These are phyloP conservation scores for Apodemus speciosus DNA, from an alignment of 2,113 vertebrate species.

Conservation along the genomic window DNA sequence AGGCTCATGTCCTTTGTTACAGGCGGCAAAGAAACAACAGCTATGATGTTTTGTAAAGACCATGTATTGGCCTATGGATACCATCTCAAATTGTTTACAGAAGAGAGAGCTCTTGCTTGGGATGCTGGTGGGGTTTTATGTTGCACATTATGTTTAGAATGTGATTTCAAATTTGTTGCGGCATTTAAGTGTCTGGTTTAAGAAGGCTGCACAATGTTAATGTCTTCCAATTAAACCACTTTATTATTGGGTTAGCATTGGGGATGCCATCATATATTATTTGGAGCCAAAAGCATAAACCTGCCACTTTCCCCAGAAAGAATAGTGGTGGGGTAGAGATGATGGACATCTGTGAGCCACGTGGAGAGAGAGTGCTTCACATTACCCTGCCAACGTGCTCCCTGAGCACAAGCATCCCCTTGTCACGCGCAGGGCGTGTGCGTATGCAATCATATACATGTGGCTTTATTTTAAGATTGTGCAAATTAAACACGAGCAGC, in stretches of 20 bases:
- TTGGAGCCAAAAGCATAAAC: slow-evolving; percentile 12
- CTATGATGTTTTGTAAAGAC: slow-evolving; percentile 9
- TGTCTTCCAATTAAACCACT: slow-evolving; percentile 24
- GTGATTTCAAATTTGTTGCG: neutral
- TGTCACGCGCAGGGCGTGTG: neutral
- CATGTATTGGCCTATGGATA: neutral
- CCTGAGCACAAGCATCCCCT: neutral
- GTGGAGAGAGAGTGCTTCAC: neutral
- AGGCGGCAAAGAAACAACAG: neutral
- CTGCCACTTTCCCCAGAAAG: neutral
- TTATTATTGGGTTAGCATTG: neutral
- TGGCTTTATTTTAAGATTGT: neutral
- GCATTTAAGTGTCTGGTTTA: neutral
- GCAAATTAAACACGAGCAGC: neutral
- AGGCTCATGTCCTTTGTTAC: neutral
- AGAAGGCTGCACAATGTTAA: neutral
- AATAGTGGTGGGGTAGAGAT: neutral
- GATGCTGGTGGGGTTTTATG: neutral
- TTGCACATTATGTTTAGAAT: neutral
- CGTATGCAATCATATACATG: neutral
- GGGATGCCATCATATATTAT: neutral
- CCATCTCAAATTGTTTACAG: slow-evolving; percentile 4
- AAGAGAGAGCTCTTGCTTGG: neutral
- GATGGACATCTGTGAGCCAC: neutral
- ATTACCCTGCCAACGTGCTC: neutral